Percentiles rank a stretch among this genome's conserved stretches.
These are phyloP conservation scores for Steromphala cineraria DNA, from an alignment of 2,888 invertebrate genomes.

Conservation along the genomic window DNA sequence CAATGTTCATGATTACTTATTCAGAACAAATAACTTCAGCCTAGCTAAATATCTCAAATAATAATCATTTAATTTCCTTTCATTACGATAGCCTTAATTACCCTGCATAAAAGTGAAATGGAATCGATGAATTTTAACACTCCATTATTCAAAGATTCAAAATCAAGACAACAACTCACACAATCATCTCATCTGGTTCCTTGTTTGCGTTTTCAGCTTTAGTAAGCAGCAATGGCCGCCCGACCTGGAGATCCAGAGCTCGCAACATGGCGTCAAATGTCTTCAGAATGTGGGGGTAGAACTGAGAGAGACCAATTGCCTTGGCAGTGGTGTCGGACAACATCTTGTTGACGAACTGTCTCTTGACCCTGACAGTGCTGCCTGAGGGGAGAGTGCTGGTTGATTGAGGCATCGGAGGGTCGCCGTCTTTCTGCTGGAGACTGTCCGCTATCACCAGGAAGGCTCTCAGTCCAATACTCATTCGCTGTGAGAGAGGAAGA, in stretches of 20 bases:
- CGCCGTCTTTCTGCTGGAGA: slow-evolving; percentile 98
- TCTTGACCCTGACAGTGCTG: slow-evolving; percentile 92
- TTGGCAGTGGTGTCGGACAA: slow-evolving; percentile 92
- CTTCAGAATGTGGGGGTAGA: slow-evolving; percentile 95
- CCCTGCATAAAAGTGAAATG: no score
- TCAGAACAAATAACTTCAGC: no score
- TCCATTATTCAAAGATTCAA: no score
- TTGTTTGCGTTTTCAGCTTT: slow-evolving; percentile 96
- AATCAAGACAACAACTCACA: slow-evolving; percentile 54
- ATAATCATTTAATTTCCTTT: no score
- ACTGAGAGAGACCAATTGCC: slow-evolving; percentile 96
- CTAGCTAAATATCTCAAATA: no score
- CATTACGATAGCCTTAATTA: no score
- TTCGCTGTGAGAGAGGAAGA: slow-evolving; percentile 78
- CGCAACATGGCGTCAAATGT: slow-evolving; percentile 96
- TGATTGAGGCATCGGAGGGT: slow-evolving; percentile 98
- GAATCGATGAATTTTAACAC: no score
- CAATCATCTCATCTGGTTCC: slow-evolving; percentile 77
- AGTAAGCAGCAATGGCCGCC: slow-evolving; percentile 96
- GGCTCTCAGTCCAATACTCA: slow-evolving; percentile 98
- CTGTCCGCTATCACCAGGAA: slow-evolving; percentile 99
- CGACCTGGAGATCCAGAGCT: slow-evolving; percentile 95
- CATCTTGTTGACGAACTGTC: slow-evolving; percentile 93
- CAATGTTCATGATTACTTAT: no score
- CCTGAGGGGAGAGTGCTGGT: slow-evolving; percentile 96